A percentile compares a stretch with the other conserved stretches of the same genome.
Conservation (phyloP, 2,797 vertebrate genomes). For the Taenioides sp. region DNA sequence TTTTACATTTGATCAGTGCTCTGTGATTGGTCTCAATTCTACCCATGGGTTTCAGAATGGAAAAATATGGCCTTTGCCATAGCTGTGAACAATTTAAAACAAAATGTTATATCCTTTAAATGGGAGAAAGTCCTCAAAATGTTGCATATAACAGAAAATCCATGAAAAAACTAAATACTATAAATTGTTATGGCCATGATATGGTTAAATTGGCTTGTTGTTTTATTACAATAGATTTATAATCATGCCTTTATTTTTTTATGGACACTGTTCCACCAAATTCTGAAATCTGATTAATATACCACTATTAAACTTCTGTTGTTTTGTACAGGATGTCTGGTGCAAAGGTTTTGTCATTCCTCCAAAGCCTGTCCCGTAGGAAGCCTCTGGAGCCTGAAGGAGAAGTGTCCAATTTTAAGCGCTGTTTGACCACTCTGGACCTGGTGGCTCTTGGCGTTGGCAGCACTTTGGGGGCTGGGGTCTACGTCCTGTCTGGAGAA, state of each 20-base stretch:
- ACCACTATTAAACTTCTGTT: neutral
- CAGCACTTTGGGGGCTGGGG: conserved; percentile 81
- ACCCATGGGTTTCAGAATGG: too few relatives aligned
- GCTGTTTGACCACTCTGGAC: conserved; percentile 82
- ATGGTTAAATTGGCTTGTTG: neutral
- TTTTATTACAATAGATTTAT: neutral
- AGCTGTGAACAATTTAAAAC: too few relatives aligned
- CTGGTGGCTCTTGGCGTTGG: conserved; percentile 83
- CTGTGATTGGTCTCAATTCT: neutral
- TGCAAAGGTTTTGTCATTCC: conserved; percentile 55
- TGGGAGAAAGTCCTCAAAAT: too few relatives aligned
- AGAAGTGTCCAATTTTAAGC: conserved; percentile 76
- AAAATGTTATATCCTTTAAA: too few relatives aligned
- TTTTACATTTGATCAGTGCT: neutral
- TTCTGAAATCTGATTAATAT: neutral
- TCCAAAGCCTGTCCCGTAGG: conserved; percentile 71
- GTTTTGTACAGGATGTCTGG: conserved; percentile 62
- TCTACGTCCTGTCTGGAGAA: conserved; percentile 86
- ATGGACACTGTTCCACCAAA: neutral
- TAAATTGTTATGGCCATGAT: neutral
- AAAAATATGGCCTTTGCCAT: too few relatives aligned
- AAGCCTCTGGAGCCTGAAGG: conserved; percentile 74
- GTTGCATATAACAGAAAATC: neutral
- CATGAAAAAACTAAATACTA: neutral
- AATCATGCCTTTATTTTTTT: neutral